A percentile compares a stretch with the other conserved stretches of the same genome.
Evolutionary conservation across 2,888 invertebrate genomes (phyloP).

Genomic region (Acleris cristana): DNA sequence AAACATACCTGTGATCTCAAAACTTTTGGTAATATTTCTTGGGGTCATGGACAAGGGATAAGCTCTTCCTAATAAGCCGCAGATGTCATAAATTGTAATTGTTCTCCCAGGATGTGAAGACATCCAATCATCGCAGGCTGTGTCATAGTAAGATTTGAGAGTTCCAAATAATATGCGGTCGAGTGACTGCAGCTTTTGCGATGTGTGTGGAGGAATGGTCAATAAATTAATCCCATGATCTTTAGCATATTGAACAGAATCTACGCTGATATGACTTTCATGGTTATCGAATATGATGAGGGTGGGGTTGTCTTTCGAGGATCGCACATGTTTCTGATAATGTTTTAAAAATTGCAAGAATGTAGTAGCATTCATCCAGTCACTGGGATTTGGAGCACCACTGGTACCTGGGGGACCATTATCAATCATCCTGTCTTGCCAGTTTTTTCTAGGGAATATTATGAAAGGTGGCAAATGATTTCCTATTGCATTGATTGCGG

Average conservation of each 20-base stretch:
- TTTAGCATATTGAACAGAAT: slow-evolving; percentile 50
- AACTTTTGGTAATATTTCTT: slow-evolving; percentile 49
- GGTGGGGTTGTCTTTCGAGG: slow-evolving; percentile 44
- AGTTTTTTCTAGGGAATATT: slow-evolving; percentile 56
- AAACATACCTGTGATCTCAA: slow-evolving; percentile 49
- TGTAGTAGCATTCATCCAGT: slow-evolving; percentile 52
- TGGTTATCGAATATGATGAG: slow-evolving; percentile 53
- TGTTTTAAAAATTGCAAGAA: slow-evolving; percentile 50
- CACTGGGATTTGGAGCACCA: slow-evolving; percentile 50
- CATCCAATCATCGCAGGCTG: slow-evolving; percentile 49
- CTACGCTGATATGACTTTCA: slow-evolving; percentile 47
- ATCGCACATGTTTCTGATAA: slow-evolving; percentile 49
- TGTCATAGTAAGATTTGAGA: slow-evolving; percentile 44
- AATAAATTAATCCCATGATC: slow-evolving; percentile 57
- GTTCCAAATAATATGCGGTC: slow-evolving; percentile 52
- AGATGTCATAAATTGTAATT: slow-evolving; percentile 55
- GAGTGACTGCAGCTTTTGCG: slow-evolving; percentile 47
- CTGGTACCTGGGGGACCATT: slow-evolving; percentile 53
- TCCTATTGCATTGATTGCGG: slow-evolving; percentile 55
- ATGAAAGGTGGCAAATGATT: slow-evolving; percentile 57
- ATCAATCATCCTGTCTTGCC: slow-evolving; percentile 51
- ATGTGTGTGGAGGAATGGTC: slow-evolving; percentile 55
- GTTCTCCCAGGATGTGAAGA: slow-evolving; percentile 51
- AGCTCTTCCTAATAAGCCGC: slow-evolving; percentile 45
- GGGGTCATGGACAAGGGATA: slow-evolving; percentile 42